Base-by-base conservation (phyloP, 2,797 vertebrate species). In the Muscicapa striata region DNA sequence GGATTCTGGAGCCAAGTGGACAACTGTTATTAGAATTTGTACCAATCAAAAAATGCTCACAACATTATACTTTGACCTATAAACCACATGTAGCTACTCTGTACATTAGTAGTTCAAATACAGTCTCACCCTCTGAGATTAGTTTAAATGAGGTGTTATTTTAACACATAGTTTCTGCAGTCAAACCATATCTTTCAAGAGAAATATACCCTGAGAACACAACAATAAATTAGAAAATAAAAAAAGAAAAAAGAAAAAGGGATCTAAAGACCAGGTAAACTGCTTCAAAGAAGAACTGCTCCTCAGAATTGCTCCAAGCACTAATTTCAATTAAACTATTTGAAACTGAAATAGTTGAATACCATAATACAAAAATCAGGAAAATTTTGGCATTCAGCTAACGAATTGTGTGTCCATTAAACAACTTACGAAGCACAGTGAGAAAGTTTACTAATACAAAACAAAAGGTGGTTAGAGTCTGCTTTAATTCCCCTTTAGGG, bases 21-120 rank as follows among this genome's bases (percentile, higher is more conserved):
- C 91, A 96, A 91, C 22, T 49, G n/a, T 95, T 92, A 84, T 96
- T 97, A 94, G 55, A 97, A 91, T 88, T 90, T 91, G 55, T 88
- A 94, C 82, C 78, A 97, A 89, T 92, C 88, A 94, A 96, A 90
- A 97, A 94, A 80, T 63, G 68, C 49, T 95, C 84, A 64, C 27
- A 61, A 62, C 89, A 84, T 95, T 97, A 93, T 62, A 97, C 80
- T 93, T 72, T 98, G 96, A 97, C 94, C 95, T 96, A 36, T 69
- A 93, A 92, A 97, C 93, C 83, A 87, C 85, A 92, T 45, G 57
- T 73, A 96, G 67, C 78, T 90, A 80, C 63, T 89, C 66, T 91
- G 55, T 84, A 94, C 58, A 96, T 97, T 95, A 97, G 75, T 72
- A 95, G 95, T 93, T 97, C 94, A 97, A 92, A 87, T 72, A 94